Evolutionary conservation across 2,888 invertebrate genomes (phyloP).

Genomic region (Epirrhoe tristata): DNA sequence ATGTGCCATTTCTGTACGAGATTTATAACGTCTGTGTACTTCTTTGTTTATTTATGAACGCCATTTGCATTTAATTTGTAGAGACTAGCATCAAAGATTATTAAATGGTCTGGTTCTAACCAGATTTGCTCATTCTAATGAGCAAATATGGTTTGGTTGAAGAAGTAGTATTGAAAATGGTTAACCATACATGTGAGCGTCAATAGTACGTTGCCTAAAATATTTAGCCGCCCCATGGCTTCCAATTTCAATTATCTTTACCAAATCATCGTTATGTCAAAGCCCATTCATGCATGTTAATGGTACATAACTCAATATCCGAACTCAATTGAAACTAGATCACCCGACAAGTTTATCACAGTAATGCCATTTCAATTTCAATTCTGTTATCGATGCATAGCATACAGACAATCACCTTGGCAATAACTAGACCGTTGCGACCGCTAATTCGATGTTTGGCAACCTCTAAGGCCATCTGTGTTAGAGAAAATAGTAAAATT

Average conservation of each 20-base stretch:
- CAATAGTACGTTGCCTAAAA: not conserved
- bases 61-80: not conserved
- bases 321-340: constrained; percentile 21
- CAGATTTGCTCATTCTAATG: too few relatives aligned
- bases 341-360: constrained; percentile 34
- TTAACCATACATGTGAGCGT: too few relatives aligned
- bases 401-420: constrained; percentile 64
- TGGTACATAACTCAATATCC: constrained; percentile 2
- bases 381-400: constrained; percentile 22
- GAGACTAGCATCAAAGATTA: not conserved
- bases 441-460: constrained; percentile 72
- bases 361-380: constrained; percentile 25
- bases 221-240: not conserved
- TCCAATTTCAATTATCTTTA: not conserved
- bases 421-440: constrained; percentile 75
- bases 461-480: constrained; percentile 59
- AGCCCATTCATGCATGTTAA: not conserved
- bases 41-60: constrained; percentile 1
- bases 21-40: constrained; percentile 13
- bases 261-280: not conserved
- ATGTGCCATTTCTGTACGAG: constrained; percentile 25
- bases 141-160: too few relatives aligned
- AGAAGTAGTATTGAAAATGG: too few relatives aligned
- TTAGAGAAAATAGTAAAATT: constrained; percentile 22
- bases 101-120: not conserved